Conservation (phyloP, 2,797 vertebrate species). For the Clarias pachynema region DNA sequence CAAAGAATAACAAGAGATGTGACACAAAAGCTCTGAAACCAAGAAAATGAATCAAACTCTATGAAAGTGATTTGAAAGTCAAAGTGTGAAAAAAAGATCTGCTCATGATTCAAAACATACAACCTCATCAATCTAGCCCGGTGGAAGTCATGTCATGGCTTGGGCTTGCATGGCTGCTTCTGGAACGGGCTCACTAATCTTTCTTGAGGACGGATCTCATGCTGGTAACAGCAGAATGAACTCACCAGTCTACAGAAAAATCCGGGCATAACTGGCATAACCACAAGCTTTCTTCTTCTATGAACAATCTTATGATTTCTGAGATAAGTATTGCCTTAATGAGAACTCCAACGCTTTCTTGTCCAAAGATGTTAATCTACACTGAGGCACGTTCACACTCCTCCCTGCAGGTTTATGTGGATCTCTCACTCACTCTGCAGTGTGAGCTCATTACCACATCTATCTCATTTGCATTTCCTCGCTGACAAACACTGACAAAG, state of each 20-base stretch:
- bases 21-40: not conserved
- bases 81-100: not conserved
- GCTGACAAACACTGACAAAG: conserved; percentile 80
- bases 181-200: not conserved
- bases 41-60: not conserved
- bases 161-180: not conserved
- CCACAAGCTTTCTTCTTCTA: not conserved
- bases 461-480: conserved; percentile 91
- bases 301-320: not conserved
- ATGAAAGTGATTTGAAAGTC: not conserved
- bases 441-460: conserved; percentile 99
- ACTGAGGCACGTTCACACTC: not conserved
- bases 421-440: conserved; percentile 86
- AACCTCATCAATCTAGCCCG: not conserved
- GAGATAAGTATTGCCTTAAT: not conserved
- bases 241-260: not conserved
- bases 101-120: not conserved
- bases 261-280: not conserved
- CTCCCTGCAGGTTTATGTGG: conserved; percentile 18
- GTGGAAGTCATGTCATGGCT: not conserved
- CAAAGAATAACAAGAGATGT: not conserved
- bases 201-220: not conserved
- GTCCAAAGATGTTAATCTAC: not conserved
- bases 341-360: not conserved
- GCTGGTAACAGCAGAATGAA: not conserved